Evolutionary conservation across 2,797 vertebrate species (phyloP), one percentile per base, ranked within the genome.

Genomic region (Rhyacichthys aspro): DNA sequence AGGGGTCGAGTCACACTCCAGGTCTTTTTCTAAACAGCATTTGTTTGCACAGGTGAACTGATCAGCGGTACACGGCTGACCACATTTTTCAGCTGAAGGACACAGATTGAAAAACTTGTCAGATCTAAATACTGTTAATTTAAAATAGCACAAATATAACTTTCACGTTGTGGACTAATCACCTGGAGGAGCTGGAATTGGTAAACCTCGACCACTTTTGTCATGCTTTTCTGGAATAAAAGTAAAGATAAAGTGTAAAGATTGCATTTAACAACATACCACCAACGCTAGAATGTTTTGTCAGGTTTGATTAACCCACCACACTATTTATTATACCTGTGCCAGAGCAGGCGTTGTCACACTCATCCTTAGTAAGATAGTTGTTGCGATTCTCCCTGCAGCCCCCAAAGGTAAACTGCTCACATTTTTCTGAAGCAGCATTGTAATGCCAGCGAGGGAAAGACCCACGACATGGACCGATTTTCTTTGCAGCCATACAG

Each of bases 361-460:
- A 99, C 76, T 99, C 96, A 0, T 55, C 18, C 28, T 32, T 1
- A 0, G 37, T 3, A 53, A 99, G 70, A 55, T 97, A 99, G 88
- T 98, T 99, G 84, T 99, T 99, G 67, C 91, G 91, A 84, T 98
- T 99, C 49, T 89, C 81, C 54, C 78, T 92, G 89, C 98, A 94
- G 67, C 92, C 92, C 1, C 92, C 93, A 16, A 84, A 94, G 0
- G 0, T 18, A 62, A 94, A 94, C 45, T 43, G 0, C 74, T 96
- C 91, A 52, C 97, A 99, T 33, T 88, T 68, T 72, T 93, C 83
- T 0, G 91, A 89, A 6, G 55, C 87, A 0, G 90, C 91, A 9
- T 96, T 94, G 61, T 95, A 98, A 77, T 94, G 95, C 95, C 95
- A 99, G 55, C 97, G 95, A 1, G 89, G 92, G 69, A 96, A 99